phyloP scores from a whole-genome alignment of 2,797 vertebrate species.

The Hydrolagus colliei region DNA sequence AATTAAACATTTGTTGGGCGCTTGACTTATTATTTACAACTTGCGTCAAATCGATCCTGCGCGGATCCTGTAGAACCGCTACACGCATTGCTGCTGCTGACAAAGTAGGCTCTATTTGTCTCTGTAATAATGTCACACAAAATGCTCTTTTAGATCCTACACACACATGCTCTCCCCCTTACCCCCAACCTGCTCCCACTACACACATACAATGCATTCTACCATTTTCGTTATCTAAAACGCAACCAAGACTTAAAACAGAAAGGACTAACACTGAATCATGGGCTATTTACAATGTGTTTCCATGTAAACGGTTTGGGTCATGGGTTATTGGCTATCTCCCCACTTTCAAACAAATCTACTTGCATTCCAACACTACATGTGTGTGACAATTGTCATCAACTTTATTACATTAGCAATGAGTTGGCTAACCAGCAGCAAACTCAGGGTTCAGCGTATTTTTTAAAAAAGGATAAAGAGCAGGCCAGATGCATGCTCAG shows the following conservation, averaged over 20 bases:
- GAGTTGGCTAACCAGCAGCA: constrained; percentile 81
- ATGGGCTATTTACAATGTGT: constrained; percentile 3
- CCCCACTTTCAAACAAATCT: constrained; percentile 12
- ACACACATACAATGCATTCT: neutral
- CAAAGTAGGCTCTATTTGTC: neutral
- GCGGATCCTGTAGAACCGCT: neutral
- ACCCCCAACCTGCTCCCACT: too few species aligned
- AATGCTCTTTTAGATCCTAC: constrained; percentile 11
- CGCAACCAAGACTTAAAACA: neutral
- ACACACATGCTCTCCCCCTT: neutral
- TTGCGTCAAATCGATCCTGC: neutral
- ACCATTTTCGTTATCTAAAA: constrained; percentile 1
- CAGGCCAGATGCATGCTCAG: constrained; percentile 40
- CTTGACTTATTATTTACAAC: neutral
- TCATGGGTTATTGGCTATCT: neutral
- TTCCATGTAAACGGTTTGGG: neutral
- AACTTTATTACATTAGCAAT: constrained; percentile 25
- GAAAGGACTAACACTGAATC: neutral
- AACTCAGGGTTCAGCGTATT: constrained; percentile 50
- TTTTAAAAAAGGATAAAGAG: constrained; percentile 37
- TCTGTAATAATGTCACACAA: neutral
- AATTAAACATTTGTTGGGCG: neutral
- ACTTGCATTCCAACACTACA: neutral
- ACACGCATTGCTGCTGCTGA: neutral
- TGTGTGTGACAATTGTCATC: neutral